phyloP scores from a whole-genome alignment of 2,888 invertebrate genomes.

The Leptinotarsa peninsularis region DNA sequence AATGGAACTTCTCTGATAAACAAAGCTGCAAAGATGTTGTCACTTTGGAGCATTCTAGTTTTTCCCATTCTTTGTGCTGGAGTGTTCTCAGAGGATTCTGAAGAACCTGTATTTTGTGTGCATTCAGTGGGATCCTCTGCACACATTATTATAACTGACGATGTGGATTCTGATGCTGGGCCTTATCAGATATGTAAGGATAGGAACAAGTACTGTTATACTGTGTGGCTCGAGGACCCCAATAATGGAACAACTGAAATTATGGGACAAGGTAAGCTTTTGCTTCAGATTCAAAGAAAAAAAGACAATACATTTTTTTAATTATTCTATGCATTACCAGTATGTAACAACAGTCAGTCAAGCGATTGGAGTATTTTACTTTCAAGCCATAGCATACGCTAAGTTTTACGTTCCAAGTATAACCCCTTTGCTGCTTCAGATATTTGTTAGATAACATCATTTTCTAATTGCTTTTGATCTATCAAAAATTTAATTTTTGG shows the following conservation, averaged over 20 bases:
- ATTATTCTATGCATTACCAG: not conserved
- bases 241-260: conserved; percentile 73
- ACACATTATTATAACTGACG: conserved; percentile 53
- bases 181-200: conserved; percentile 67
- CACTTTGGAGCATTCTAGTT: not conserved
- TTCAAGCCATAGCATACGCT: too few relatives aligned
- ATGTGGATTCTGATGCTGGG: conserved; percentile 55
- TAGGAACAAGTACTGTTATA: conserved; percentile 76
- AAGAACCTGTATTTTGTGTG: conserved; percentile 56
- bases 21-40: not conserved
- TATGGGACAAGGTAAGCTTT: conserved; percentile 76
- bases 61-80: conserved; percentile 11
- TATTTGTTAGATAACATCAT: too few relatives aligned
- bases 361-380: too few relatives aligned
- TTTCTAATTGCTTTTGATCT: too few relatives aligned
- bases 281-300: not conserved
- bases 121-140: conserved; percentile 54
- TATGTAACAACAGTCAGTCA: too few relatives aligned
- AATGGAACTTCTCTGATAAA: not conserved
- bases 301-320: too few relatives aligned
- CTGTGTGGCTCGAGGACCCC: conserved; percentile 76
- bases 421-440: too few relatives aligned
- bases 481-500: too few relatives aligned
- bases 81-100: conserved; percentile 35
- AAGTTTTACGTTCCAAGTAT: too few relatives aligned